phyloP scores from a whole-genome alignment of 2,888 invertebrate genomes.

The Eristalis pertinax region DNA sequence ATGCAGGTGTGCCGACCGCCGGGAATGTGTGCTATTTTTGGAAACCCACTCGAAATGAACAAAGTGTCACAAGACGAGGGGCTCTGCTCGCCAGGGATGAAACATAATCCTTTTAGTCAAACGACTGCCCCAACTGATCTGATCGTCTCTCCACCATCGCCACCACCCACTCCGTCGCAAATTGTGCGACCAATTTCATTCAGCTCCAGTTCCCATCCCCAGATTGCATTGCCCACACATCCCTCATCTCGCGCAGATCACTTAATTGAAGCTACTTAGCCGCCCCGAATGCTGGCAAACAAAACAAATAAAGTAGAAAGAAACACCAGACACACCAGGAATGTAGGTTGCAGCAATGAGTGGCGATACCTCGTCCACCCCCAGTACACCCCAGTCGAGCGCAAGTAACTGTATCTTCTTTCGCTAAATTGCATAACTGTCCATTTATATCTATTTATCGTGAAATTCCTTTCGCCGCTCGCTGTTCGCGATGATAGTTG shows the following conservation, averaged over 20 bases:
- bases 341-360: conserved; percentile 43
- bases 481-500: conserved; percentile 32
- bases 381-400: not conserved
- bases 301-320: too few species aligned
- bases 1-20: not conserved
- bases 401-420: conserved; percentile 1
- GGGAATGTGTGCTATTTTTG: too few species aligned
- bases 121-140: not conserved
- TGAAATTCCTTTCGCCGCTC: conserved; percentile 36
- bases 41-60: too few species aligned
- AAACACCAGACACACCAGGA: conserved; percentile 1
- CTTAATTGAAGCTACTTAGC: conserved; percentile 44
- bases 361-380: conserved; percentile 18
- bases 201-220: conserved; percentile 4
- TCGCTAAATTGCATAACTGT: conserved; percentile 35
- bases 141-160: not conserved
- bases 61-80: too few species aligned
- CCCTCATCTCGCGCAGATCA: conserved; percentile 28
- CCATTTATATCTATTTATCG: conserved; percentile 38
- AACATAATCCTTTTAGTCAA: not conserved
- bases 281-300: not conserved
- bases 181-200: not conserved
- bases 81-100: not conserved
- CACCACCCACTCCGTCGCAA: not conserved
- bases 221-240: conserved; percentile 6